A percentile compares a stretch with the other conserved stretches of the same genome.
Evolutionary conservation across 2,888 invertebrate species (phyloP).

Genomic region (Chymomyza procnemis): DNA sequence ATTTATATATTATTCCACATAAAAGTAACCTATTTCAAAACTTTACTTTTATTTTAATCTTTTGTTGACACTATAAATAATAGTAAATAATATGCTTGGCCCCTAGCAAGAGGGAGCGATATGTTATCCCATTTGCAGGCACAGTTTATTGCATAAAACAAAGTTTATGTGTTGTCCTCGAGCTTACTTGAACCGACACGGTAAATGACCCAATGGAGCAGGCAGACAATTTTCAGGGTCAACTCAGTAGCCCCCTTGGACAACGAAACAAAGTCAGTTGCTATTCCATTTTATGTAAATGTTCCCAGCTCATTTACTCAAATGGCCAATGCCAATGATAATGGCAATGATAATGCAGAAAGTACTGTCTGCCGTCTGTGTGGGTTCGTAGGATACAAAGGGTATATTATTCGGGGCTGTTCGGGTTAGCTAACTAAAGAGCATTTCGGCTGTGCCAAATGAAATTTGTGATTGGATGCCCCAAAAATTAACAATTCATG

Average conservation of each 20-base stretch:
- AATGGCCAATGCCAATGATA: background rate
- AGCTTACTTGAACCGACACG: background rate
- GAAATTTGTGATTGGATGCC: no score
- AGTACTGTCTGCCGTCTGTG: background rate
- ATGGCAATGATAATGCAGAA: background rate
- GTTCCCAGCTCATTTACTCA: background rate
- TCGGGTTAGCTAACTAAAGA: no score
- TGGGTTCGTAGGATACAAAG: background rate
- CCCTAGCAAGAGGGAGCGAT: background rate
- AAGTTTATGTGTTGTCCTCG: background rate
- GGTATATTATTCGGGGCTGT: no score
- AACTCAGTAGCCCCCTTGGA: background rate
- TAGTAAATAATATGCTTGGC: background rate
- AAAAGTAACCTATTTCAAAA: no score
- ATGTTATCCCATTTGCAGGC: background rate
- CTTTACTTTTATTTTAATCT: no score
- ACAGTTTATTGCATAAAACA: background rate
- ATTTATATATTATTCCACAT: no score
- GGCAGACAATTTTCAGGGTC: background rate
- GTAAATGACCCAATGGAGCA: background rate
- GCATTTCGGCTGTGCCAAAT: no score
- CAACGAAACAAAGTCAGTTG: background rate
- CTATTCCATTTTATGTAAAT: background rate
- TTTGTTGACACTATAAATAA: background rate
- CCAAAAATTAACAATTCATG: no score